Percentiles rank a stretch among this genome's conserved stretches.
These are phyloP conservation scores for Nymphalis polychloros DNA, from an alignment of 2,888 invertebrate species.

Conservation along the genomic window DNA sequence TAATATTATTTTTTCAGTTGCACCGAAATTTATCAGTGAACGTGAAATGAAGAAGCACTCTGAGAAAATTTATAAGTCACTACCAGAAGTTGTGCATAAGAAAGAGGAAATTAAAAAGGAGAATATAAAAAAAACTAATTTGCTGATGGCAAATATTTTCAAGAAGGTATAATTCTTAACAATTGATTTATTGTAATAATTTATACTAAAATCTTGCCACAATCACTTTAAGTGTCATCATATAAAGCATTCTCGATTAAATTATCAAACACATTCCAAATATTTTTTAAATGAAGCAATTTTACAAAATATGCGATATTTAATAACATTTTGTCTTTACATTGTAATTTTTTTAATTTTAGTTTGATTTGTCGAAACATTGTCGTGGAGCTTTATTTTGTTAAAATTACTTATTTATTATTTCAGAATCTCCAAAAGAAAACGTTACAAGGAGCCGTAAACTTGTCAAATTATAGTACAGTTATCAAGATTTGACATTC, in stretches of 20 bases:
- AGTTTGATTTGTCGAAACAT: no score
- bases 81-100: slow-evolving; percentile 87
- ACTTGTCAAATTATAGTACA: slow-evolving; percentile 84
- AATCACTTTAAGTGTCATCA: no score
- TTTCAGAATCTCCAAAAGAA: slow-evolving; percentile 86
- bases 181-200: neutral
- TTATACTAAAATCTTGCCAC: neutral
- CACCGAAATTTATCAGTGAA: slow-evolving; percentile 74
- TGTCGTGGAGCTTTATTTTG: neutral
- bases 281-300: no score
- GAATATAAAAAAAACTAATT: slow-evolving; percentile 85
- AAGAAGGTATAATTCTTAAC: slow-evolving; percentile 80
- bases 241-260: no score
- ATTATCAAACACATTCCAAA: no score
- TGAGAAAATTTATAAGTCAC: slow-evolving; percentile 82
- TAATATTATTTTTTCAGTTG: slow-evolving; percentile 48
- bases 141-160: slow-evolving; percentile 88
- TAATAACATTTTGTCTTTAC: no score
- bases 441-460: slow-evolving; percentile 84
- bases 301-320: no score
- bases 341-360: no score
- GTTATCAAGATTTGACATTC: slow-evolving; percentile 78
- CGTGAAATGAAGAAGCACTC: slow-evolving; percentile 75
- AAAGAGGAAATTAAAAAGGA: slow-evolving; percentile 82
- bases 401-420: neutral